Evolutionary conservation across 2,797 vertebrate genomes (phyloP), one percentile per base, ranked within the genome.

Genomic region (Craterocephalus amniculus): DNA sequence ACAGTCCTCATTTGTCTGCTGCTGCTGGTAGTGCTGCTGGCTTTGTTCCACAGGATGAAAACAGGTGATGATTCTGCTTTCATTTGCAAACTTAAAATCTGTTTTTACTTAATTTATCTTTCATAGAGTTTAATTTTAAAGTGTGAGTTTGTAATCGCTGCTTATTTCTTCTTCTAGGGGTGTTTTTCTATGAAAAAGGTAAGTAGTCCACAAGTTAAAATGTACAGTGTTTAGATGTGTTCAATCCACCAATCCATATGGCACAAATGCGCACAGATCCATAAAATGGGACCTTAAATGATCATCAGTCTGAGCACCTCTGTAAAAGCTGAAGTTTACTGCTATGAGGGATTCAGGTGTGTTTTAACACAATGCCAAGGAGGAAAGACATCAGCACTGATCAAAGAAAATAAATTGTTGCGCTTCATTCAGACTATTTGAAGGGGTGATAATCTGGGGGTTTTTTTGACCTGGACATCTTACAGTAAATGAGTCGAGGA

Each of bases 171-270:
- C 62, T 54, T 74, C 0, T n/a, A 92, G 91, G 88, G 14, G 18
- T 4, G 58, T 92, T 86, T 73, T 92, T 92, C 81, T 92, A 20
- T 36, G n/a, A 90, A 6, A 87, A 91, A 90, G 64, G 91, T 92
- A 58, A 84, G 87, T 72, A 59, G 4, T 7, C 6, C 6, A 58
- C 45, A 26, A 13, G 3, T 13, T 38, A 13, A 38, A 38, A 38
- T 38, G 34, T 9, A 36, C 32, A 12, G 36, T 14, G 16, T 40
- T 40, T 40, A 4, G 18, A 40, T 40, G 1, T 18, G 14, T 16
- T 40, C 38, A 14, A 38, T 38, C 2, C 29, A 29, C 29, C 2
- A 2, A 5, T 29, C 36, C 36, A 40, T 13, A 14, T 14, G 36
- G 2, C 12, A 38, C 38, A 40, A 40, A 16, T 40, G 38, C 38